Percentiles rank a stretch among this genome's conserved stretches.
phyloP scores from a whole-genome alignment of 2,797 vertebrate species.

The Choloepus didactylus region DNA sequence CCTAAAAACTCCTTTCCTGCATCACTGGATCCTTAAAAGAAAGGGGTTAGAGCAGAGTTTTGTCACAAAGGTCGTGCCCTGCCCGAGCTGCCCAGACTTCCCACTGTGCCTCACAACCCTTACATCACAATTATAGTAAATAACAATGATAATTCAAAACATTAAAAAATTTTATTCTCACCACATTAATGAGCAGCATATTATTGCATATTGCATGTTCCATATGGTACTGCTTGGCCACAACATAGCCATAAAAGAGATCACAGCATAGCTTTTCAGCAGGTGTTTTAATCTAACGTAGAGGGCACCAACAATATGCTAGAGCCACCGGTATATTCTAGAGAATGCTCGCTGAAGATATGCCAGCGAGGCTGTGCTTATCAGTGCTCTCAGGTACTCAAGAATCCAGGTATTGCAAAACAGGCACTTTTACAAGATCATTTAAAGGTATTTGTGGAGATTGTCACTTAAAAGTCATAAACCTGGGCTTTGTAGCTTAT shows the following conservation, averaged over 20 bases:
- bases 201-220: background rate
- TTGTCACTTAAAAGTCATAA: slow-evolving; percentile 28
- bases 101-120: background rate
- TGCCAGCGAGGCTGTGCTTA: background rate
- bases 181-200: background rate
- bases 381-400: background rate
- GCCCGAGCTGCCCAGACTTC: background rate
- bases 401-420: background rate
- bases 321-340: background rate
- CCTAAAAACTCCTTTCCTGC: background rate
- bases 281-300: background rate
- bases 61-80: background rate
- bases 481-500: background rate
- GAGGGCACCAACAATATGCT: too few species aligned
- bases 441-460: slow-evolving; percentile 2
- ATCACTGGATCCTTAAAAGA: slow-evolving; percentile 32
- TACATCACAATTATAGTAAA: background rate
- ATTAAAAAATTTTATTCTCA: background rate
- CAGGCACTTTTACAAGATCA: background rate
- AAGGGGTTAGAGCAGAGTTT: slow-evolving; percentile 31
- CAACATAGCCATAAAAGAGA: background rate
- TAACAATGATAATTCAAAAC: background rate
- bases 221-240: background rate
- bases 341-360: background rate
- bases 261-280: background rate